phyloP scores from a whole-genome alignment of 2,797 vertebrate species.

The Anguilla obscura region DNA sequence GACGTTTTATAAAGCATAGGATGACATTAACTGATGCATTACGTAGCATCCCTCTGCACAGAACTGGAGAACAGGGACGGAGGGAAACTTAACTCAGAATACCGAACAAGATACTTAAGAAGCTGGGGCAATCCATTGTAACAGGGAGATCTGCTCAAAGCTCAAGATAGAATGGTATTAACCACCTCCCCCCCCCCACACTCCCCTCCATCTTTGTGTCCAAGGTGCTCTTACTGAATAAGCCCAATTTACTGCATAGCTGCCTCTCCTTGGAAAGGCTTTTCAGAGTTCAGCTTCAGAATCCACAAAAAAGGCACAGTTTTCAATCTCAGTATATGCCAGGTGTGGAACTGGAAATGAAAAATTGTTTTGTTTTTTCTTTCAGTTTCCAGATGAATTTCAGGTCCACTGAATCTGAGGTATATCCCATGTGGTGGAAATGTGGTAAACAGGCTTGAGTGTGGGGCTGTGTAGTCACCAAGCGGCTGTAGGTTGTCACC shows the following conservation, averaged over 20 bases:
- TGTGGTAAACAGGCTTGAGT: too few relatives aligned
- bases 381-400: background rate
- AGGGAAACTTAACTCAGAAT: background rate
- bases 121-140: background rate
- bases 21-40: background rate
- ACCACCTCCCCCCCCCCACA: background rate
- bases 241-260: background rate
- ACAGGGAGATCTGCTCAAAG: background rate
- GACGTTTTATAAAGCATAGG: background rate
- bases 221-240: background rate
- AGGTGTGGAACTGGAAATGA: background rate
- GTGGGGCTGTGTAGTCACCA: too few relatives aligned
- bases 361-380: background rate
- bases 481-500: too few relatives aligned
- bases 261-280: background rate
- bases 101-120: background rate
- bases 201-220: background rate
- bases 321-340: background rate
- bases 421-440: too few relatives aligned
- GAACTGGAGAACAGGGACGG: background rate
- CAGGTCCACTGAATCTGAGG: background rate
- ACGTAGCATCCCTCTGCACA: background rate
- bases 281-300: background rate
- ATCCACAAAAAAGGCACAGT: background rate
- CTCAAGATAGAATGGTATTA: background rate